Conservation (phyloP, 2,113 vertebrate genomes). For the Coturnix japonica region DNA sequence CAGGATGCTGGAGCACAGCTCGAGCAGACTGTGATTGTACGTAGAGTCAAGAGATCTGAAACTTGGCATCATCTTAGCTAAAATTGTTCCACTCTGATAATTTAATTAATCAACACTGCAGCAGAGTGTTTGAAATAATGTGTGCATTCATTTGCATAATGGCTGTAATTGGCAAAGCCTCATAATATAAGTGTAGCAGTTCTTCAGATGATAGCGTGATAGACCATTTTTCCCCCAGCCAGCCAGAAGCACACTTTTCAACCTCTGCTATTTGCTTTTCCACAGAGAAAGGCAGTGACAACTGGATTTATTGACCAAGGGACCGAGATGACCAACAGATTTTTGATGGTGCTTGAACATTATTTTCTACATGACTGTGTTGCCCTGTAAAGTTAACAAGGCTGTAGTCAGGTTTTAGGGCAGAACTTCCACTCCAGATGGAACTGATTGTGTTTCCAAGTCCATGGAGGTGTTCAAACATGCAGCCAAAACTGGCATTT, state of each 20-base stretch:
- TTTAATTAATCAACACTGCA: conserved; percentile 69
- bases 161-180: conserved; percentile 64
- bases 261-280: conserved; percentile 40
- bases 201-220: conserved; percentile 18
- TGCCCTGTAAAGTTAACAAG: neutral
- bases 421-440: neutral
- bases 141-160: conserved; percentile 70
- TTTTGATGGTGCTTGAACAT: conserved; percentile 7
- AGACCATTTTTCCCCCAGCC: conserved; percentile 2
- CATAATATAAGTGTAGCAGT: conserved; percentile 15
- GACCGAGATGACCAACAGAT: conserved; percentile 2
- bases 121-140: conserved; percentile 70
- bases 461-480: neutral
- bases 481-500: neutral
- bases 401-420: neutral
- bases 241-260: conserved; percentile 14
- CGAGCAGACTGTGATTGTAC: neutral
- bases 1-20: neutral
- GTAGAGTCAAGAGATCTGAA: conserved; percentile 25
- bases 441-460: neutral
- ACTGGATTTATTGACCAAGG: conserved; percentile 24
- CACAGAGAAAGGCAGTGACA: conserved; percentile 14
- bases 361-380: neutral
- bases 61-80: conserved; percentile 51
- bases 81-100: conserved; percentile 69